Percentiles rank a stretch among this genome's conserved stretches.
These are phyloP conservation scores for Elaphurus davidianus DNA, from an alignment of 2,113 vertebrate species.

Conservation along the genomic window DNA sequence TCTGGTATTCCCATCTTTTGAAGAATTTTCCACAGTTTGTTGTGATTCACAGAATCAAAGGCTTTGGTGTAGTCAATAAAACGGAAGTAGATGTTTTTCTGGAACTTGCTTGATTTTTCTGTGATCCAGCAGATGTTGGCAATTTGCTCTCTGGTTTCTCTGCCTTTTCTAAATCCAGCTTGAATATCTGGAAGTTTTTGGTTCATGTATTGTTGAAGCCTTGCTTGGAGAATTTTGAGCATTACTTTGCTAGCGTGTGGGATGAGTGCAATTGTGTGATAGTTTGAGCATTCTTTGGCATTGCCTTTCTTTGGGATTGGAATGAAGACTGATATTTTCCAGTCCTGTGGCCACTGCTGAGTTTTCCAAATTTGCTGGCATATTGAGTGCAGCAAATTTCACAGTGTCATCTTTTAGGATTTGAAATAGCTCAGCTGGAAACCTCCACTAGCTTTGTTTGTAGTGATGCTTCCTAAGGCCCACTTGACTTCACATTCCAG, in stretches of 20 bases:
- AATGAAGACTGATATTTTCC: too few relatives aligned
- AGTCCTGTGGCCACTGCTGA: too few relatives aligned
- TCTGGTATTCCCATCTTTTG: background rate
- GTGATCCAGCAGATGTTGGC: background rate
- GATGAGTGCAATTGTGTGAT: background rate
- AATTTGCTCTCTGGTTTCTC: background rate
- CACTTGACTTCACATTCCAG: too few relatives aligned
- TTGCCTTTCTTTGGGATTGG: too few relatives aligned
- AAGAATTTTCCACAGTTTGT: background rate
- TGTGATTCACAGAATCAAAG: background rate
- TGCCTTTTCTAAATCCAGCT: background rate
- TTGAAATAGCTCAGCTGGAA: too few relatives aligned
- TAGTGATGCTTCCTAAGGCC: too few relatives aligned
- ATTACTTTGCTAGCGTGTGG: background rate
- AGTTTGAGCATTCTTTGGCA: too few relatives aligned
- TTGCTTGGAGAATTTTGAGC: background rate
- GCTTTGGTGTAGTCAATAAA: background rate
- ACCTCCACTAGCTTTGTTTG: too few relatives aligned
- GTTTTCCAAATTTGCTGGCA: too few relatives aligned
- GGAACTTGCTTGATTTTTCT: background rate
- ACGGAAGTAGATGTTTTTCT: background rate
- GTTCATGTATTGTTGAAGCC: background rate
- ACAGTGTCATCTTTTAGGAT: too few relatives aligned
- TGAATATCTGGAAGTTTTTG: background rate
- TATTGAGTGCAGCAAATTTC: too few relatives aligned